Base-by-base conservation (phyloP, 2,888 invertebrate genomes). In the Cecidostiba fungosa region DNA sequence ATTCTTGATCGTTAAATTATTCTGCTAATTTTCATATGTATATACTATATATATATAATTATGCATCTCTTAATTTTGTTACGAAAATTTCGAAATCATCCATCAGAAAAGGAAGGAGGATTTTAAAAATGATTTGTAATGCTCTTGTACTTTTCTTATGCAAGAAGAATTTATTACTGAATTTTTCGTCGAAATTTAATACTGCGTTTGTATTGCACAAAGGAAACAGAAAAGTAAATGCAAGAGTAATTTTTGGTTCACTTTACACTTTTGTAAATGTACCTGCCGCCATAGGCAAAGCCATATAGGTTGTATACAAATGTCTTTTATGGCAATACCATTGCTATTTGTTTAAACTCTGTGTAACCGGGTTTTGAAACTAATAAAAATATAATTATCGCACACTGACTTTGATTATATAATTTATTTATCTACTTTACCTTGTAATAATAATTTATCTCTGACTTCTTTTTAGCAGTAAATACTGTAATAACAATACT, bases 161-260 rank as follows among this genome's bases (percentile, higher is more conserved):
- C 78, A 84, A 80, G n/a, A 59, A 73, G 59, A 77, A 77, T 87
- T 87, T 87, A 88, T 32, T 76, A 77, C 59, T 74, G 23, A 83
- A 84, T 84, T 86, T 54, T 86, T 82, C 43, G 39, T 80, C 69
- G 77, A 80, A 79, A 86, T 73, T 83, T 77, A 77, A 84, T 86
- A 87, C 85, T 88, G 87, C 76, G 74, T 84, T 80, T 85, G 47
- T 84, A 87, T 86, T 87, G 85, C 87, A 84, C 84, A 87, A 88
- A 84, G 39, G 12, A 72, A 50, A 74, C 47, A 73, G 66, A 77
- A 80, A 81, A 36, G 54, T 76, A 59, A 72, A 84, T 36, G 47
- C 47, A 69, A 79, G 62, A 54, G 47, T 32, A 54, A 66, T 32
- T 23, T 85, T 79, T 82, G 14, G 73, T 84, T 86, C 26, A 81